Conservation (phyloP, 2,797 vertebrate genomes). For the Odontamblyopus rebecca region DNA sequence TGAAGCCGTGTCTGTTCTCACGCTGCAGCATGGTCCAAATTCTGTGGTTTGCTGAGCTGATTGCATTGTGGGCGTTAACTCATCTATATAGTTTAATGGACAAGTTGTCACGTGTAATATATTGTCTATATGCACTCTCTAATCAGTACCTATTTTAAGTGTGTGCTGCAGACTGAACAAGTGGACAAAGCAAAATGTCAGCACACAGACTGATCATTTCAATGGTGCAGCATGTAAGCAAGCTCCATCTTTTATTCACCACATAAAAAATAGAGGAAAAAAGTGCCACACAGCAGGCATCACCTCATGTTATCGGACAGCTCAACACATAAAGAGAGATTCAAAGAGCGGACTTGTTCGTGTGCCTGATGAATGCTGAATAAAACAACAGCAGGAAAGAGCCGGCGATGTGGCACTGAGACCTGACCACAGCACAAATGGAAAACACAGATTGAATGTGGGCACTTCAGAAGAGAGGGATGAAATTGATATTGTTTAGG, state of each 20-base stretch:
- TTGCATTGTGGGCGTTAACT: conserved; percentile 19
- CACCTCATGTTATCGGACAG: conserved; percentile 1
- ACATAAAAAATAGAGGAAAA: conserved; percentile 22
- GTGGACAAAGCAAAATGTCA: conserved; percentile 11
- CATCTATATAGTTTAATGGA: conserved; percentile 36
- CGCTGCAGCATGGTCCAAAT: conserved; percentile 10
- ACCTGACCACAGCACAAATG: conserved; percentile 18
- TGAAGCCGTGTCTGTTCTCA: conserved; percentile 31
- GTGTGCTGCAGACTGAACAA: conserved; percentile 20
- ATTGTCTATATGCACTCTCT: conserved; percentile 14
- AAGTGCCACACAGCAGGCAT: not conserved
- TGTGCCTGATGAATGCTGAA: conserved; percentile 31
- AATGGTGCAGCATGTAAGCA: not conserved
- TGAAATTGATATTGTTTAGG: conserved; percentile 22
- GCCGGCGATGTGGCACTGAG: conserved; percentile 32
- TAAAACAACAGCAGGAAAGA: conserved; percentile 12
- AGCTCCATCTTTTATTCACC: conserved; percentile 26
- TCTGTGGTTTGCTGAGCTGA: conserved; percentile 21
- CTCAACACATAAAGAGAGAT: conserved; percentile 5
- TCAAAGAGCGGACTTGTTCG: conserved; percentile 26
- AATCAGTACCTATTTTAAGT: conserved; percentile 52
- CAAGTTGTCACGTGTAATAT: conserved; percentile 28
- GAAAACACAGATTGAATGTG: conserved; percentile 38
- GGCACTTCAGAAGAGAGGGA: conserved; percentile 48
- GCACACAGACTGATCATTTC: conserved; percentile 25